Base-by-base conservation (phyloP, 1,140 invertebrate genomes). In the Drosophila serrata region DNA sequence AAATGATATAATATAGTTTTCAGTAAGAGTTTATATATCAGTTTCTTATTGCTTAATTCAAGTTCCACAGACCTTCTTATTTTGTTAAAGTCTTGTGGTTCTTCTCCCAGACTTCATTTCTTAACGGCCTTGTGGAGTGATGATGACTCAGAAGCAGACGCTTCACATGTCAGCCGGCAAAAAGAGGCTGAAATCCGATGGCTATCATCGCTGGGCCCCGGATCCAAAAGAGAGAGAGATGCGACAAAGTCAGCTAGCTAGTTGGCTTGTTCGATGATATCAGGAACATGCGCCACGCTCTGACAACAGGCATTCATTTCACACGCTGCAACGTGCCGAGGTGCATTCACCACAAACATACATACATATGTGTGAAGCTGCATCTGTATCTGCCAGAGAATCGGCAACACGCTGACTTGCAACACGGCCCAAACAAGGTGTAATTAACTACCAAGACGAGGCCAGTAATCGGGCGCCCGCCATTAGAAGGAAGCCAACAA, bases 331-430 rank as follows among this genome's bases (percentile, higher is more conserved):
- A 67, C 73, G 61, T 68, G 74, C 73, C 74, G 48, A 55, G 64
- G 51, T 72, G 60, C 55, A 59, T 48, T 60, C 57, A 60, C 37
- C 57, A 49, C 31, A 9, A 45, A 40, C 27, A 40, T n/a, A 6
- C 29, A 42, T 46, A 58, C 22, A 6, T 15, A 48, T 53, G 42
- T 59, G 35, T 48, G 29, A 42, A 12, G 13, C 15, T 12, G 13
- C 40, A 19, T 35, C 63, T 46, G 19, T 57, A 81, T 61, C 65
- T 57, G 43, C 40, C 7, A 31, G 42, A 15, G 72, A 62, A 80
- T 76, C 77, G 72, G 70, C 75, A 81, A 72, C 82, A 87, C 79
- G 82, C 84, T 87, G 75, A 87, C 84, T 87, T 87, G 82, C 82
- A 87, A 87, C 82, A 88, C 79, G 79, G 62, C 53, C 72, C 48